Conservation (phyloP, 1,140 invertebrate genomes). For the Drosophila cardini region DNA sequence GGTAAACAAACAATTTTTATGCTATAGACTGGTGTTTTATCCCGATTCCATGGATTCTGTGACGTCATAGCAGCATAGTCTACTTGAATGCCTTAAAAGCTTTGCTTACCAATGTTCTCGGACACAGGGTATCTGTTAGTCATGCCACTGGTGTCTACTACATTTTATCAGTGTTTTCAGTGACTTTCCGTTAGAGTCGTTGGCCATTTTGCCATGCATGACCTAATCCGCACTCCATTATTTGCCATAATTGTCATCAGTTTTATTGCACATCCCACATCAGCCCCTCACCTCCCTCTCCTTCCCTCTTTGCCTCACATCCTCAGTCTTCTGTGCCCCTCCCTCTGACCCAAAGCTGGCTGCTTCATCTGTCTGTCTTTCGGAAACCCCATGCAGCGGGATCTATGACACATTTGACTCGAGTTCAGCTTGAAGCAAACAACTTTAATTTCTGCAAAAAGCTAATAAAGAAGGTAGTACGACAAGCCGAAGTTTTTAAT, state of each 20-base stretch:
- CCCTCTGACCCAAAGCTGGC: not conserved
- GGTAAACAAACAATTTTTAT: no score
- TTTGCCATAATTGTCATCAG: conserved; percentile 52
- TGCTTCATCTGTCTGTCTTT: not conserved
- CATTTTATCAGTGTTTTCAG: conserved; percentile 10
- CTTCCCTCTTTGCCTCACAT: not conserved
- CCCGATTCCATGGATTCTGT: conserved; percentile 6
- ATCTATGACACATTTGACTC: conserved; percentile 54
- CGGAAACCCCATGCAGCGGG: not conserved
- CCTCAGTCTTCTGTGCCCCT: no score
- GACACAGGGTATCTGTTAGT: no score
- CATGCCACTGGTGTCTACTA: no score
- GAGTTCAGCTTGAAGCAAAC: conserved; percentile 26
- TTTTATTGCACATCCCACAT: conserved; percentile 32
- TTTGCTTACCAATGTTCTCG: no score
- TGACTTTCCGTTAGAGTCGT: conserved; percentile 37
- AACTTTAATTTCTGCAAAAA: not conserved
- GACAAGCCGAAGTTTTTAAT: not conserved
- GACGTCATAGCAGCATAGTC: no score
- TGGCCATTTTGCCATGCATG: conserved; percentile 53
- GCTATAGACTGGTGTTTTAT: not conserved
- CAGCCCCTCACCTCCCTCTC: conserved; percentile 4
- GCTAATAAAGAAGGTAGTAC: not conserved
- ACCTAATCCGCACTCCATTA: conserved; percentile 57
- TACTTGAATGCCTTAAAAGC: no score